Evolutionary conservation across 2,888 invertebrate genomes (phyloP).

Genomic region (Gonocerus acuteangulatus): DNA sequence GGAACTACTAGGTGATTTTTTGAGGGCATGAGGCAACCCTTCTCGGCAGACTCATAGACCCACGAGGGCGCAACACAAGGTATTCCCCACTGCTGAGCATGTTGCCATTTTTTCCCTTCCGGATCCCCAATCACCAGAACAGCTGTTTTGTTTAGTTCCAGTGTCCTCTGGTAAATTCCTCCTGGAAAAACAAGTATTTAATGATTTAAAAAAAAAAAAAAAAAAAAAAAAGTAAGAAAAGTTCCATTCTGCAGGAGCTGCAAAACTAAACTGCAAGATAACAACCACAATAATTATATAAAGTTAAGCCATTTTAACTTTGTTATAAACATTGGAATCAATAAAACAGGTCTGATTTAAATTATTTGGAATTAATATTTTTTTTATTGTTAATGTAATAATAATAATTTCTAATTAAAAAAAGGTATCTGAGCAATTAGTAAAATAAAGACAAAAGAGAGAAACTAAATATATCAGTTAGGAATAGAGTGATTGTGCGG

Average conservation of each 20-base stretch:
- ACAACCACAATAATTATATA: conserved; percentile 5
- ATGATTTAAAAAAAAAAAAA: too few relatives aligned
- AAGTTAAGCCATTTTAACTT: background rate
- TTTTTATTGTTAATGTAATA: too few relatives aligned
- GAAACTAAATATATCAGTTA: too few relatives aligned
- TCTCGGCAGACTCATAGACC: conserved; percentile 67
- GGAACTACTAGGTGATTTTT: conserved; percentile 51
- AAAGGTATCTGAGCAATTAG: too few relatives aligned
- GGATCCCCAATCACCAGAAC: conserved; percentile 50
- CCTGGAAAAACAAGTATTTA: conserved; percentile 51
- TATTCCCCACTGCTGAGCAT: conserved; percentile 52
- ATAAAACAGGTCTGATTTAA: too few relatives aligned
- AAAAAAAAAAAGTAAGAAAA: too few relatives aligned
- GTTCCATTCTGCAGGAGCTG: background rate
- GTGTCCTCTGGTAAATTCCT: conserved; percentile 50
- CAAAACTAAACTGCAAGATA: background rate
- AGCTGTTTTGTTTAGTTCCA: conserved; percentile 48
- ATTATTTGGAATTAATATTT: too few relatives aligned
- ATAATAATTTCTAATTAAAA: too few relatives aligned
- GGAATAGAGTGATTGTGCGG: too few relatives aligned
- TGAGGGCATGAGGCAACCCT: conserved; percentile 60
- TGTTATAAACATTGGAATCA: too few relatives aligned
- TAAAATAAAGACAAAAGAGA: too few relatives aligned
- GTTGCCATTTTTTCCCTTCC: conserved; percentile 64
- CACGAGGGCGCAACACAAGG: conserved; percentile 68